A percentile compares a stretch with the other conserved stretches of the same genome.
Evolutionary conservation across 2,113 vertebrate species (phyloP).

Genomic region (Mustela nigripes): DNA sequence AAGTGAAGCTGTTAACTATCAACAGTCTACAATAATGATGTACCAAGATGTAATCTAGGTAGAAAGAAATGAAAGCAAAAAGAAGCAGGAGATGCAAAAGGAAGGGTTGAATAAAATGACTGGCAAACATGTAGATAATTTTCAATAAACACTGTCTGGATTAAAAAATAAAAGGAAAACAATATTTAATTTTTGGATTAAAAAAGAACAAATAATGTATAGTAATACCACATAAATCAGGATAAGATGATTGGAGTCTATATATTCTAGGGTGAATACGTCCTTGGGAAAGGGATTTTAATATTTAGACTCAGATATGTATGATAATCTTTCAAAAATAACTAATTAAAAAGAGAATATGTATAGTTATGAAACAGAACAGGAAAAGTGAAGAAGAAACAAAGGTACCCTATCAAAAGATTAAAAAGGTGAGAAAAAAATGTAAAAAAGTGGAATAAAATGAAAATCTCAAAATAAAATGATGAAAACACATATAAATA

Average conservation of each 20-base stretch:
- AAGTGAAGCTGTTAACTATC: neutral
- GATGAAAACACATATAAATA: neutral
- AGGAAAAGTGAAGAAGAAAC: neutral
- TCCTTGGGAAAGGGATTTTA: neutral
- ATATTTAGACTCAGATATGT: neutral
- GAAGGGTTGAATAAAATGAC: neutral
- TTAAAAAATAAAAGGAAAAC: conserved; percentile 49
- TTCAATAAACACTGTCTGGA: neutral
- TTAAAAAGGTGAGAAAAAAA: neutral
- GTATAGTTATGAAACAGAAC: neutral
- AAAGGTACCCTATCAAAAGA: neutral
- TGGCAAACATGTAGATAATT: neutral
- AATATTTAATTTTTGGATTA: neutral
- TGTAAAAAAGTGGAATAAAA: neutral
- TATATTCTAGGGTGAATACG: neutral
- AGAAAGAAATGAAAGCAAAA: conserved; percentile 14
- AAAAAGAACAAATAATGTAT: neutral
- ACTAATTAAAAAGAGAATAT: conserved; percentile 7
- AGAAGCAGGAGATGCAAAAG: neutral
- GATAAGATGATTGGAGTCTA: neutral
- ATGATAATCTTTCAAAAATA: neutral
- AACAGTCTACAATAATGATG: neutral
- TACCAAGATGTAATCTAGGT: neutral
- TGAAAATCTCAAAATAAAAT: neutral
- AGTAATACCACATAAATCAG: neutral